phyloP scores from a whole-genome alignment of 1,140 invertebrate species.

The Leptoteleia sp. region DNA sequence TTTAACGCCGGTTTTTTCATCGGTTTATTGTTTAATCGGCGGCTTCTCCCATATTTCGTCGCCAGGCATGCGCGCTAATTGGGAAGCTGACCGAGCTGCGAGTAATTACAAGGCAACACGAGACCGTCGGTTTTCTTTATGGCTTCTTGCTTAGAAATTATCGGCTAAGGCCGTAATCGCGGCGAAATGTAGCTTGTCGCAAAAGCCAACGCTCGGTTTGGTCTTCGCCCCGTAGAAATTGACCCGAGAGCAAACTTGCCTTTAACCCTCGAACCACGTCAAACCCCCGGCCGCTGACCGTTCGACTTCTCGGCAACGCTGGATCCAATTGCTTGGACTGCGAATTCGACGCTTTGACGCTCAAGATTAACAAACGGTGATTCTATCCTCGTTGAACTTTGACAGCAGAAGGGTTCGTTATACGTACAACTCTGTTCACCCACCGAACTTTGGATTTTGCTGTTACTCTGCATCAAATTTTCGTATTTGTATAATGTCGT shows the following conservation, averaged over 20 bases:
- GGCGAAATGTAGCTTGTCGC: constrained; percentile 21
- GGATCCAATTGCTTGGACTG: constrained; percentile 74
- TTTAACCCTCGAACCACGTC: constrained; percentile 69
- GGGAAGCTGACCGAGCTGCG: constrained; percentile 23
- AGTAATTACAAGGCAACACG: constrained; percentile 55
- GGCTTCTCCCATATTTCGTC: constrained; percentile 24
- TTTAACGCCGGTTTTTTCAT: not conserved
- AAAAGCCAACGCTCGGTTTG: constrained; percentile 34
- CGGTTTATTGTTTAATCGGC: constrained; percentile 3
- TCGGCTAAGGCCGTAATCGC: constrained; percentile 45
- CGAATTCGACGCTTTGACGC: constrained; percentile 73
- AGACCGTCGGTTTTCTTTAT: constrained; percentile 37
- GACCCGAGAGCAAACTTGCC: constrained; percentile 68
- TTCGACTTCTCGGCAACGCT: constrained; percentile 55
- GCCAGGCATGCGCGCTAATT: not conserved
- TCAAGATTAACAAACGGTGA: constrained; percentile 75
- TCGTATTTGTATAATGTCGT: constrained; percentile 1
- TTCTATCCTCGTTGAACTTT: constrained; percentile 56
- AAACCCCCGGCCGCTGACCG: constrained; percentile 47
- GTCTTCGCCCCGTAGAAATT: constrained; percentile 66
- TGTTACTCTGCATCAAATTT: not conserved
- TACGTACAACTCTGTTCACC: constrained; percentile 46
- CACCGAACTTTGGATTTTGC: no score
- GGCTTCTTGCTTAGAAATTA: constrained; percentile 64
- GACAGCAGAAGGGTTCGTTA: constrained; percentile 66